phyloP scores from a whole-genome alignment of 2,888 invertebrate species.

The Caenorhabditis virilis region DNA sequence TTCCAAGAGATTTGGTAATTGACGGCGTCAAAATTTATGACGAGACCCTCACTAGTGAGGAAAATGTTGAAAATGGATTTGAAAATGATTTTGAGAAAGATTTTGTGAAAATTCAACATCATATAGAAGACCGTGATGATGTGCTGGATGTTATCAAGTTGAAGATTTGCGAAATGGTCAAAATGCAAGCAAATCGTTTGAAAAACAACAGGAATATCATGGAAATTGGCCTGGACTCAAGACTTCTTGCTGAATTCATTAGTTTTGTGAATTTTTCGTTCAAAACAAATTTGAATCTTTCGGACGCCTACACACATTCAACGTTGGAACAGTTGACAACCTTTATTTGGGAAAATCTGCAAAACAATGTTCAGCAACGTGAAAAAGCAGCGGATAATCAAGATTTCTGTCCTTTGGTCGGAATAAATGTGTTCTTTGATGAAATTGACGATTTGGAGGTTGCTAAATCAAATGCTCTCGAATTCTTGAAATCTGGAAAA shows the following conservation, averaged over 20 bases:
- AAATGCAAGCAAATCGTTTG: slow-evolving; percentile 12
- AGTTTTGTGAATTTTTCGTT: slow-evolving; percentile 33
- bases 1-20: slow-evolving; percentile 41
- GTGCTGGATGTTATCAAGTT: slow-evolving; percentile 25
- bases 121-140: slow-evolving; percentile 33
- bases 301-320: slow-evolving; percentile 51
- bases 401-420: slow-evolving; percentile 26
- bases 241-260: slow-evolving; percentile 35
- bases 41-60: slow-evolving; percentile 7
- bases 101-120: slow-evolving; percentile 9
- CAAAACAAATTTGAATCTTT: slow-evolving; percentile 38
- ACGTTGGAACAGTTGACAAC: slow-evolving; percentile 37
- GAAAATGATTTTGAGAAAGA: not conserved
- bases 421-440: slow-evolving; percentile 39
- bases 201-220: slow-evolving; percentile 48
- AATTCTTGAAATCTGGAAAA: slow-evolving; percentile 3
- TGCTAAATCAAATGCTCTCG: slow-evolving; percentile 9
- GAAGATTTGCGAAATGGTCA: slow-evolving; percentile 14
- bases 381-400: not conserved
- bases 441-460: slow-evolving; percentile 15
- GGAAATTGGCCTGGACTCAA: slow-evolving; percentile 56
- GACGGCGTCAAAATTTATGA: not conserved
- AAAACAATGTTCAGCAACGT: not conserved
- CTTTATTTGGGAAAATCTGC: slow-evolving; percentile 23
- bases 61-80: not conserved